A percentile compares a stretch with the other conserved stretches of the same genome.
Evolutionary conservation across 2,888 invertebrate genomes (phyloP).

Genomic region (Drosophila niveifrons): DNA sequence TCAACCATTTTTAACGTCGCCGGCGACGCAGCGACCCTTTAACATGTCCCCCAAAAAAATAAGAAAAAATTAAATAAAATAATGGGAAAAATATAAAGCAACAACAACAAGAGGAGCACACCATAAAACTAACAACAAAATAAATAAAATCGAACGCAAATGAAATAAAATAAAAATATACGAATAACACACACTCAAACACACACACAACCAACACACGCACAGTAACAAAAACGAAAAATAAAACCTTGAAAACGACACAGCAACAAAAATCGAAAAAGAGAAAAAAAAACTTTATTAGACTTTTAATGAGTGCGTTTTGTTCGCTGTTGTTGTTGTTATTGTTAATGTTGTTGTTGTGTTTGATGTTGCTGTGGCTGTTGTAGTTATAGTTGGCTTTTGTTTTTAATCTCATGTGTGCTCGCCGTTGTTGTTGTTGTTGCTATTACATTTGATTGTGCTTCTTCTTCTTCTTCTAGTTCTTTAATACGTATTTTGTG

Average conservation of each 20-base stretch:
- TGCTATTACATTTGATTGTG: constrained; percentile 9
- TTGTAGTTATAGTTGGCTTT: constrained; percentile 15
- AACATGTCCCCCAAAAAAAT: constrained; percentile 41
- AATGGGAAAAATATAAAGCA: constrained; percentile 8
- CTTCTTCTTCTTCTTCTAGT: constrained; percentile 13
- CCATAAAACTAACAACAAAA: constrained; percentile 41
- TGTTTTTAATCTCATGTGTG: constrained; percentile 24
- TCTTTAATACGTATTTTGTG: constrained; percentile 28
- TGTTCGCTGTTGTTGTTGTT: constrained; percentile 32
- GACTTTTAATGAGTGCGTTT: constrained; percentile 68
- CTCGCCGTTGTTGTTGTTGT: constrained; percentile 29
- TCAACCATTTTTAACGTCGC: constrained; percentile 5
- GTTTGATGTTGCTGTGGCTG: constrained; percentile 20
- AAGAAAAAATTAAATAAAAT: constrained; percentile 21
- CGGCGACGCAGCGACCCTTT: constrained; percentile 35
- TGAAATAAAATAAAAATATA: constrained; percentile 59
- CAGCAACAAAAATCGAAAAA: constrained; percentile 44
- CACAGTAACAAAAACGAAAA: constrained; percentile 50
- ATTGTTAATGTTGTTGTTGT: constrained; percentile 24
- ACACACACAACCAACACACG: constrained; percentile 27
- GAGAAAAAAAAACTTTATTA: constrained; percentile 51
- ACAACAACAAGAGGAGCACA: constrained; percentile 9
- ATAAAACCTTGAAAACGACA: constrained; percentile 59
- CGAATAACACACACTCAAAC: constrained; percentile 26
- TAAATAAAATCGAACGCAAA: constrained; percentile 59